These are phyloP conservation scores for Rhodinocichla rosea DNA, from an alignment of 2,113 vertebrate genomes.

Conservation along the genomic window DNA sequence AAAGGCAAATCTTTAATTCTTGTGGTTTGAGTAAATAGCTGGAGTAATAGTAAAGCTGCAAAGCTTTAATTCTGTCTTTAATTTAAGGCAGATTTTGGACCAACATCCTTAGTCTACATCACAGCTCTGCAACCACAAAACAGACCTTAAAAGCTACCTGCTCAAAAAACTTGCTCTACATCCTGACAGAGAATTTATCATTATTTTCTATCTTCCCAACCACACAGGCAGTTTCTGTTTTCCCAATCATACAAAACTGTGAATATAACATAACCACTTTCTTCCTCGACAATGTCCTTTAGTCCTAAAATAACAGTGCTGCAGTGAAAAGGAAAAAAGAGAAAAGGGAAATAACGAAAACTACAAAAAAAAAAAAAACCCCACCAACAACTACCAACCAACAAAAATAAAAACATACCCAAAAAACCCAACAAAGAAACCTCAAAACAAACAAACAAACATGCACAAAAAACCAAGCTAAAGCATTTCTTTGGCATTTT, in stretches of 20 bases:
- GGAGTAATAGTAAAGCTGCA: not conserved
- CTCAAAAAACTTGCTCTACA: not conserved
- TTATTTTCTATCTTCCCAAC: not conserved
- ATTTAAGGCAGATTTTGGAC: not conserved
- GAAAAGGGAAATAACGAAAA: not conserved
- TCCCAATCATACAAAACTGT: not conserved
- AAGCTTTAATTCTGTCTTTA: not conserved
- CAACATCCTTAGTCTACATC: not conserved
- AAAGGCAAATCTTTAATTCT: not conserved
- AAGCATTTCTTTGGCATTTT: constrained; percentile 40
- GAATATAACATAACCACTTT: not conserved
- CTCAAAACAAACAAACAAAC: not conserved
- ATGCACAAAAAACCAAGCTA: not conserved
- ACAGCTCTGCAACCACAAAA: not conserved
- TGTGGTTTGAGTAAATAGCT: not conserved
- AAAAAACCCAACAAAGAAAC: not conserved
- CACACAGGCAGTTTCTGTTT: not conserved
- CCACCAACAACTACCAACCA: not conserved
- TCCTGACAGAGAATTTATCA: not conserved
- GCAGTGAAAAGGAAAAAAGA: not conserved
- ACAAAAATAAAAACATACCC: not conserved
- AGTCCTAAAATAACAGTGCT: not conserved
- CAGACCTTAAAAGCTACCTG: not conserved
- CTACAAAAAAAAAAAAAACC: not conserved
- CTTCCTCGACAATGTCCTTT: not conserved